Evolutionary conservation across 1,140 invertebrate genomes (phyloP).

Genomic region (Leptonema lineaticorne): DNA sequence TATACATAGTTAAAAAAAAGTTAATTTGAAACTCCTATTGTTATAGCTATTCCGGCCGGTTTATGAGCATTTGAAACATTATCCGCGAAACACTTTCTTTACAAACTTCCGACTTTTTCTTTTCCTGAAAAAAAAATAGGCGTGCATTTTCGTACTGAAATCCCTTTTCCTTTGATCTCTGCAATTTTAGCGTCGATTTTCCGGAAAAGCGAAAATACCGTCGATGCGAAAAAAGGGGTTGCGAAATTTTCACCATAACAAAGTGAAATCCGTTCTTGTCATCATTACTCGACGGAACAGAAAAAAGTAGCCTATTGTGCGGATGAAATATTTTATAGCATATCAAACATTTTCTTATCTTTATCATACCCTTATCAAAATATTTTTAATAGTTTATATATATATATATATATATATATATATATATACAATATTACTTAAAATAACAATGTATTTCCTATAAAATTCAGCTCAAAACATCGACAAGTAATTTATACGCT

Average conservation of each 20-base stretch:
- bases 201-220: slow-evolving; percentile 15
- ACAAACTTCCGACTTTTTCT: slow-evolving; percentile 1
- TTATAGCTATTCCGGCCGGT: not conserved
- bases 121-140: not conserved
- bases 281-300: no score
- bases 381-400: no score
- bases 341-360: no score
- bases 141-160: not conserved
- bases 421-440: no score
- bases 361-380: no score
- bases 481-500: no score
- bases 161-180: slow-evolving; percentile 1
- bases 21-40: not conserved
- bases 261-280: not conserved
- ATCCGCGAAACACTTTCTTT: slow-evolving; percentile 8
- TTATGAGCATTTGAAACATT: not conserved
- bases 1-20: not conserved
- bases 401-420: no score
- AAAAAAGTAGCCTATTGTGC: no score
- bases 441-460: no score
- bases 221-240: not conserved
- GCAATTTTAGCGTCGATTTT: slow-evolving; percentile 11
- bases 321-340: no score
- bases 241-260: not conserved
- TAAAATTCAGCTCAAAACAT: no score